A percentile compares a stretch with the other conserved stretches of the same genome.
phyloP scores from a whole-genome alignment of 2,888 invertebrate genomes.

The Eupithecia subumbrata region DNA sequence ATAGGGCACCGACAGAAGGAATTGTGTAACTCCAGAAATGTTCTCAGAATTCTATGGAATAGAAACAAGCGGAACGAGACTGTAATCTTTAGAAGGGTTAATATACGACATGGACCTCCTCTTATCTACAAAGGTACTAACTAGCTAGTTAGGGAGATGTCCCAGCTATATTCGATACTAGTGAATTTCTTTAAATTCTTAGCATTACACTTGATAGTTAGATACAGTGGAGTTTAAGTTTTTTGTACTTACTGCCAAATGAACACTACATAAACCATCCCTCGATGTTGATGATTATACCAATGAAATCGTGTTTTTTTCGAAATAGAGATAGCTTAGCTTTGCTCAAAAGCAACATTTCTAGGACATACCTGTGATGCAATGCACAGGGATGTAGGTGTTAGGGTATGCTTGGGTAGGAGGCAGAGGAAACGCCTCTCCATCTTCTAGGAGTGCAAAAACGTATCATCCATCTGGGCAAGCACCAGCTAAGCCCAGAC shows the following conservation, averaged over 20 bases:
- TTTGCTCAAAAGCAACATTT: background rate
- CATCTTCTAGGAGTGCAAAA: no score
- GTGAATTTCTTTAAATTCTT: background rate
- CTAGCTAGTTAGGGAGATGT: background rate
- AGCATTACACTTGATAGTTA: background rate
- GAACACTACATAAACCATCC: background rate
- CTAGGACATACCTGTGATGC: background rate
- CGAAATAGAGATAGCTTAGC: background rate
- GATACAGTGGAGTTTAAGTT: background rate
- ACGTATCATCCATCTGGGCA: no score
- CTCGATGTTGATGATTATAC: no score
- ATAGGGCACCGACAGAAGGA: constrained; percentile 33
- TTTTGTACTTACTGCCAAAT: background rate
- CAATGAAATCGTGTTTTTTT: background rate
- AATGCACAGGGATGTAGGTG: background rate
- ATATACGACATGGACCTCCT: background rate
- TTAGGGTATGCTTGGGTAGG: no score
- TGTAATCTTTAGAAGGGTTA: background rate
- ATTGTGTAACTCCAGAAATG: constrained; percentile 25
- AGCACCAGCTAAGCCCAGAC: no score
- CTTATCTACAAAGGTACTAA: background rate
- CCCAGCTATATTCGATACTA: background rate
- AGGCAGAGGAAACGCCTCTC: no score
- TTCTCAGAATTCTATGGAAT: background rate
- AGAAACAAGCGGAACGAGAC: background rate